These are phyloP conservation scores for Poeciliopsis turrubarensis DNA, from an alignment of 2,113 vertebrate species.

Conservation along the genomic window DNA sequence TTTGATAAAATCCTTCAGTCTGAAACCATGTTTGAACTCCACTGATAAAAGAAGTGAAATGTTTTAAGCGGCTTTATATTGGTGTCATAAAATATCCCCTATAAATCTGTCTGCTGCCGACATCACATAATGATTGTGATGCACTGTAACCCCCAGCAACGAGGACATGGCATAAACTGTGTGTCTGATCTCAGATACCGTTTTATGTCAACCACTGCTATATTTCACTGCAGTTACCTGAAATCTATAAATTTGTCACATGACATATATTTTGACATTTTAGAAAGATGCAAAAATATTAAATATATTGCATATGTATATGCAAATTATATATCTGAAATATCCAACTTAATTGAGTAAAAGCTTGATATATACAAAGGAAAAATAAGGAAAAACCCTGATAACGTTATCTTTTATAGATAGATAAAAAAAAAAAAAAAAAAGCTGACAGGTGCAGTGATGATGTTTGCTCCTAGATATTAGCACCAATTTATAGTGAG, in stretches of 20 bases:
- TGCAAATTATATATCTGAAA: not conserved
- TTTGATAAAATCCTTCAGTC: slow-evolving; percentile 28
- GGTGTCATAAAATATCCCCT: slow-evolving; percentile 30
- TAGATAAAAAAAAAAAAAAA: not conserved
- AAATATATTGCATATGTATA: not conserved
- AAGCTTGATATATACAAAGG: not conserved
- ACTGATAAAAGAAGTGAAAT: slow-evolving; percentile 43
- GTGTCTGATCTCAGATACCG: slow-evolving; percentile 2
- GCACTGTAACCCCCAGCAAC: slow-evolving; percentile 17
- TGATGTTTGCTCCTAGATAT: not conserved
- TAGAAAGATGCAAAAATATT: no score
- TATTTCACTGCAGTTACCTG: slow-evolving; percentile 4
- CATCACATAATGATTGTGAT: slow-evolving; percentile 24
- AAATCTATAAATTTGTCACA: not conserved
- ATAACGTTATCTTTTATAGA: not conserved
- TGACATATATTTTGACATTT: not conserved
- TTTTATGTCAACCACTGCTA: not conserved
- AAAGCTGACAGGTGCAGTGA: not conserved
- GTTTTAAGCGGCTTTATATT: slow-evolving; percentile 33
- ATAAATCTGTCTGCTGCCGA: slow-evolving; percentile 24
- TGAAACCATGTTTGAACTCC: slow-evolving; percentile 23
- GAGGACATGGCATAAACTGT: slow-evolving; percentile 14
- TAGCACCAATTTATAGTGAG: not conserved
- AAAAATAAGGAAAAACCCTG: not conserved
- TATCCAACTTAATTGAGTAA: not conserved